Base-by-base conservation (phyloP, 2,113 vertebrate genomes). In the Todiramphus chloris region DNA sequence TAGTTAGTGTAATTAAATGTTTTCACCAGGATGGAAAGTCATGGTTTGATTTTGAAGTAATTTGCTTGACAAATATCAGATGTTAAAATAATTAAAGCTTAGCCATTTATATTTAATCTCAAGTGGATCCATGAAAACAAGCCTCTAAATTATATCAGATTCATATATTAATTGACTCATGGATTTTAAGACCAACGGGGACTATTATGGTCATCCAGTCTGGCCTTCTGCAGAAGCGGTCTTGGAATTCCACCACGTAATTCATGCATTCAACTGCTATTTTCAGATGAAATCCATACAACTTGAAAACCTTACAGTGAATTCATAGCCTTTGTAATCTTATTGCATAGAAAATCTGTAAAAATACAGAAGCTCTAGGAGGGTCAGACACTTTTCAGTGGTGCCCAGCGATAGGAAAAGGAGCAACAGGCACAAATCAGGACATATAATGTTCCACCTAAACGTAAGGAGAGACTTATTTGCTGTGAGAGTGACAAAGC, bases 41-140 rank as follows among this genome's bases (percentile, higher is more conserved):
- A 39, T 75, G 83, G 93, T 37, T 95, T 93, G 93, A 68, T 90
- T 92, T 60, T 24, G 70, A 75, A 85, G 82, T 80, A 55, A 92
- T 92, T 95, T 83, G 53, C 94, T 85, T 92, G 89, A 95, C 83
- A 92, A 95, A 95, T 96, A 92, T 96, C 94, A 96, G 93, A 95
- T 86, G 96, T 83, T 94, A 68, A 85, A 96, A 92, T 73, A 94
- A 95, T 88, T 94, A 90, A 92, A 88, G 70, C 75, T 79, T 72
- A 78, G 73, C 79, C n/a, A 31, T 92, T 93, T 86, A 13, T 83
- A 68, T 80, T 93, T 68, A 86, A 90, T 85, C 89, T 95, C 89
- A 55, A 92, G 89, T 79, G 89, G 33, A 92, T 83, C 88, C 70
- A 72, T 59, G 91, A 90, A 96, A 96, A 96, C 56, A 90, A 83